Base-by-base conservation (phyloP, 2,888 invertebrate species). In the Scrobipalpa atriplicella region DNA sequence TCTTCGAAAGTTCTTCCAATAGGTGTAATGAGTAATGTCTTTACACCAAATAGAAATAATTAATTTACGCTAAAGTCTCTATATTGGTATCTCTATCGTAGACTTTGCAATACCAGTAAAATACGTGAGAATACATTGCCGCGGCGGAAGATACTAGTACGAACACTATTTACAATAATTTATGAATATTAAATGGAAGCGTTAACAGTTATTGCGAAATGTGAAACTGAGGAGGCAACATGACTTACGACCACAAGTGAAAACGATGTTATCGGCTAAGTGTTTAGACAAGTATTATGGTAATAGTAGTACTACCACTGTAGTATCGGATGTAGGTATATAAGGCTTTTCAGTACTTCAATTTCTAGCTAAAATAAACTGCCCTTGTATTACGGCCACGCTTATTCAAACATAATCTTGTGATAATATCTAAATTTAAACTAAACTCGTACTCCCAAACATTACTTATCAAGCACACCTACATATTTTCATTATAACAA, bases 401-500 rank as follows among this genome's bases (percentile, higher is more conserved):
- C 2, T 29, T 3, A 29, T 29, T n/a, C n/a, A n/a, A n/a, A n/a
- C n/a, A n/a, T 29, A 29, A 29, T 29, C 29, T 5, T 29, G 5
- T 29, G 29, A 29, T 29, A 3, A 29, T 29, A 29, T 29, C 29
- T 29, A 29, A 29, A 29, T 29, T 29, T 29, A 29, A 29, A 29
- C 11, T 10, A 39, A 39, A 8, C 39, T 39, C 39, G 8, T 8
- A 39, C 8, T 10, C 39, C 39, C 39, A 43, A 43, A 13, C 11
- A 13, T 13, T 1, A 43, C 5, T 43, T 43, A 43, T 43, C 10
- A 43, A 3, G 3, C 43, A 13, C 43, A 43, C 43, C 47, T 56
- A 21, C 39, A 64, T 19, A 66, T 68, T 73, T 73, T 70, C 70
- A 71, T 78, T 80, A 81, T 83, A 78, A 79, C 75, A 73, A 78